These are phyloP conservation scores for Drosophila mercatorum DNA, from an alignment of 2,888 invertebrate genomes.

Conservation along the genomic window DNA sequence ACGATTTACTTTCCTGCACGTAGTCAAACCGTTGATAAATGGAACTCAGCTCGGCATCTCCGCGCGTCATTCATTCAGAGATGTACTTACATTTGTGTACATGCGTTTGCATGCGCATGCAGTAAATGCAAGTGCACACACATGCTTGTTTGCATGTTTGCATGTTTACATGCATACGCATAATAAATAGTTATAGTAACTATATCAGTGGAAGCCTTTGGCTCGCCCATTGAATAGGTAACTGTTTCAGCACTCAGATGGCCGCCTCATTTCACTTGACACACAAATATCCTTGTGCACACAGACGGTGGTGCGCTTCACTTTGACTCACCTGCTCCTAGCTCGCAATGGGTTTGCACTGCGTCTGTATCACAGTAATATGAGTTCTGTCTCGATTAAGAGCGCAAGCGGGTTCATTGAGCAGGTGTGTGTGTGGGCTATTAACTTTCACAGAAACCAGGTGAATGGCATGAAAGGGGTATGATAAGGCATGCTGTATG, in stretches of 20 bases:
- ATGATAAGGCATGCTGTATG: neutral
- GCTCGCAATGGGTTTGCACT: conserved; percentile 33
- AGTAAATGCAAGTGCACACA: conserved; percentile 8
- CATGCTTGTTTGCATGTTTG: conserved; percentile 3
- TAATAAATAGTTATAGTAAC: conserved; percentile 67
- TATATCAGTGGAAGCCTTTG: conserved; percentile 22
- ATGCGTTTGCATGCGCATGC: conserved; percentile 10
- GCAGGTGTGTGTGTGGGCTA: neutral
- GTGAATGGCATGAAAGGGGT: neutral
- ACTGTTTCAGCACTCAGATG: conserved; percentile 41
- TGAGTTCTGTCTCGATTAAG: conserved; percentile 11
- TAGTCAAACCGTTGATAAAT: conserved; percentile 62
- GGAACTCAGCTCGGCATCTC: conserved; percentile 42
- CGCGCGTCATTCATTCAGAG: conserved; percentile 17
- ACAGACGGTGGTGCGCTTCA: conserved; percentile 31
- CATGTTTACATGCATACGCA: conserved; percentile 24
- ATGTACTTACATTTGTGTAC: conserved; percentile 12
- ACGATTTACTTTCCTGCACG: conserved; percentile 46
- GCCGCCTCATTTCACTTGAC: conserved; percentile 55
- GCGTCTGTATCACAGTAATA: conserved; percentile 28
- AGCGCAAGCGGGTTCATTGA: conserved; percentile 9
- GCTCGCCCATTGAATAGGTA: conserved; percentile 68
- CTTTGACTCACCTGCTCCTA: conserved; percentile 40
- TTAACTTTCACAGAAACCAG: neutral
- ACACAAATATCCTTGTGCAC: conserved; percentile 35